Evolutionary conservation across 2,797 vertebrate species (phyloP), one percentile per base, ranked within the genome.

Genomic region (Arctocebus calabarensis): DNA sequence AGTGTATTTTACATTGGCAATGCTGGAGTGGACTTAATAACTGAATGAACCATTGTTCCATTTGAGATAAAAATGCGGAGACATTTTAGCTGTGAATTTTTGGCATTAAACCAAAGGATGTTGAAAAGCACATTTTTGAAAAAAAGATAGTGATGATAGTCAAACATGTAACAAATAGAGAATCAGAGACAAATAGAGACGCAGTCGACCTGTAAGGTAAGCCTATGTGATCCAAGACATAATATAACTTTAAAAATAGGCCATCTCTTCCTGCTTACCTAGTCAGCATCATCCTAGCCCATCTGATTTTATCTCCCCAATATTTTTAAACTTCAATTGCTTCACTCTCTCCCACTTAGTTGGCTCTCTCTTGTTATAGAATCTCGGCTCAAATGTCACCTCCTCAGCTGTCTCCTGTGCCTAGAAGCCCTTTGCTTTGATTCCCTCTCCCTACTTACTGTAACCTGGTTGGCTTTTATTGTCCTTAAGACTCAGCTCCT

Each of bases 51-150:
- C 71, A 84, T 59, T 82, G 61, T 89, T 90, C 68, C 48, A 78
- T 70, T 62, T 91, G 83, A 84, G n/a, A 86, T 55, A 82, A 90
- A 96, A 95, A 87, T 85, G 84, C 59, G 25, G 59, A 89, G 71
- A 59, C n/a, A 81, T 91, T 91, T 88, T 45, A 43, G 43, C 55
- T 78, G 77, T 74, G 29, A 59, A 66, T 64, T 93, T 90, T 94
- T 40, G 48, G 57, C 40, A 91, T 70, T 85, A 90, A 88, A 84
- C 25, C 55, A 78, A 94, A 96, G 45, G 68, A 43, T 61, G 48
- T 66, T 45, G 9, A 88, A 70, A 17, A 90, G 23, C 45, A 78
- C 20, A 70, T 34, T 81, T 88, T 90, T 59, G 5, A 68, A 90
- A 94, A 94, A 94, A 62, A 88, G n/a, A 48, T 25, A 92, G 9